A percentile compares a stretch with the other conserved stretches of the same genome.
phyloP scores from a whole-genome alignment of 2,797 vertebrate species.

The Darevskia mixta region DNA sequence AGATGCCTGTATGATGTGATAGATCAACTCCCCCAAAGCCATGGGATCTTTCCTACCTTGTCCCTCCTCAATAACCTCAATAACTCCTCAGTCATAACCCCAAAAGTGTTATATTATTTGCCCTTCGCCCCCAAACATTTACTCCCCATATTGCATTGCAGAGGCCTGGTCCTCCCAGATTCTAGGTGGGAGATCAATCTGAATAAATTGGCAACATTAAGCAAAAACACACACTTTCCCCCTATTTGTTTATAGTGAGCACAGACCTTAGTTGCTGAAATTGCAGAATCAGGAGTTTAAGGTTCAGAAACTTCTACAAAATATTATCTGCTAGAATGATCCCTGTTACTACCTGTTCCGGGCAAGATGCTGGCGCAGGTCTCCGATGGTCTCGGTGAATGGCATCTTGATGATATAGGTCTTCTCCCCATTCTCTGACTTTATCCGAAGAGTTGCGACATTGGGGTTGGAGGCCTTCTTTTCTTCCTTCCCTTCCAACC shows the following conservation, averaged over 20 bases:
- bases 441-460: slow-evolving; percentile 83
- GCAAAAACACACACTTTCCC: neutral
- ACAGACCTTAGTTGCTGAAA: neutral
- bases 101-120: neutral
- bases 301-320: neutral
- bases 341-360: slow-evolving; percentile 79
- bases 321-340: neutral
- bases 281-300: neutral
- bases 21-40: neutral
- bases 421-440: slow-evolving; percentile 86
- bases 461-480: neutral
- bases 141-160: too few relatives aligned
- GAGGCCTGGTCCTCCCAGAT: neutral
- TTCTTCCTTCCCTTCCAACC: slow-evolving; percentile 48
- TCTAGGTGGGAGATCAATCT: neutral
- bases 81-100: neutral
- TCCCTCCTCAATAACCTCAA: neutral
- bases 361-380: slow-evolving; percentile 84
- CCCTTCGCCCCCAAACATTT: too few relatives aligned
- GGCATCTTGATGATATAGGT: slow-evolving; percentile 85
- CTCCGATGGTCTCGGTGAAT: slow-evolving; percentile 84
- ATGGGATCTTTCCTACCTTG: neutral
- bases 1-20: neutral
- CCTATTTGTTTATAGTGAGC: neutral
- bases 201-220: neutral